Percentiles rank a stretch among this genome's conserved stretches.
phyloP scores from a whole-genome alignment of 1,140 invertebrate genomes.

The Scaptomyza montana region DNA sequence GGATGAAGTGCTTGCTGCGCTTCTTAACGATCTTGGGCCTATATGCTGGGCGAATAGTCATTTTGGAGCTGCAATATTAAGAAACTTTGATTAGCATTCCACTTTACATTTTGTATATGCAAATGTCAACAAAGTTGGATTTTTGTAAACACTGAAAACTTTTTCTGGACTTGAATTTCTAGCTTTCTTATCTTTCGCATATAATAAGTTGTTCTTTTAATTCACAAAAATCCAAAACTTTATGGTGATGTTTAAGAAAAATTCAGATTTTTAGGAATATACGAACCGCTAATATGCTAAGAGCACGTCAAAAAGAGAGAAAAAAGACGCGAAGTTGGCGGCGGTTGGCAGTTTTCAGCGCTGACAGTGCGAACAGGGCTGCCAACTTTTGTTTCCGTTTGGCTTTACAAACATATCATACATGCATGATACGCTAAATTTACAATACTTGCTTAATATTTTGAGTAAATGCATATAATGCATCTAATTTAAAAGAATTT shows the following conservation, averaged over 20 bases:
- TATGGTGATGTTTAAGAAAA: slow-evolving; percentile 41
- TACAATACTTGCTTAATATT: neutral
- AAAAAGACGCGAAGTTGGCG: slow-evolving; percentile 65
- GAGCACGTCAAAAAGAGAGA: slow-evolving; percentile 80
- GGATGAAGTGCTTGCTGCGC: slow-evolving; percentile 97
- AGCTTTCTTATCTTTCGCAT: slow-evolving; percentile 2
- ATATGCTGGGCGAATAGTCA: slow-evolving; percentile 94
- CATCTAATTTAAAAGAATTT: neutral
- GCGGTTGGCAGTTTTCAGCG: slow-evolving; percentile 37
- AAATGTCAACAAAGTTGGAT: slow-evolving; percentile 62
- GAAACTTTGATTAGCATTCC: slow-evolving; percentile 10
- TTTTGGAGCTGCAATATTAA: slow-evolving; percentile 84
- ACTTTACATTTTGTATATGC: slow-evolving; percentile 4
- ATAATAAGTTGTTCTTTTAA: slow-evolving; percentile 12
- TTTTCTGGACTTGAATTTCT: slow-evolving; percentile 12
- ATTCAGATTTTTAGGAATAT: slow-evolving; percentile 57
- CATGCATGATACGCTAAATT: slow-evolving; percentile 4
- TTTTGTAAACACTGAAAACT: slow-evolving; percentile 1
- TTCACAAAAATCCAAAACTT: slow-evolving; percentile 11
- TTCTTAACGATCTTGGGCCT: slow-evolving; percentile 97
- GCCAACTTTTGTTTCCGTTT: slow-evolving; percentile 43
- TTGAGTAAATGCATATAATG: neutral
- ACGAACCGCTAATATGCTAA: slow-evolving; percentile 71
- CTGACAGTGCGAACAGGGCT: slow-evolving; percentile 19
- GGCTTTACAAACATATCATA: slow-evolving; percentile 2